Base-by-base conservation (phyloP, 2,888 invertebrate genomes). In the Ametastegia equiseti region DNA sequence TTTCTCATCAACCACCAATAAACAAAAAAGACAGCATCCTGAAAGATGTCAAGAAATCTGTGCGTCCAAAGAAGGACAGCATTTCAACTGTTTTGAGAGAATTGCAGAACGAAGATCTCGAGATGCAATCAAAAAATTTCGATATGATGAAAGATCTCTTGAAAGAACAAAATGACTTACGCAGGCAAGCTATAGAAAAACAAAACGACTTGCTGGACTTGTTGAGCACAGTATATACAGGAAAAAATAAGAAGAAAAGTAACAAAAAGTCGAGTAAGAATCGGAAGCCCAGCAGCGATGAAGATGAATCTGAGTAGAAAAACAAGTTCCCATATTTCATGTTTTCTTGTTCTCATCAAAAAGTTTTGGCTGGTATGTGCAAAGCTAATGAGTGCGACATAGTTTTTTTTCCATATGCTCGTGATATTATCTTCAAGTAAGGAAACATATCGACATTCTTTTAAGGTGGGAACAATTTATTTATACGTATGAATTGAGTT, bases 61-160 rank as follows among this genome's bases (percentile, higher is more conserved):
- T 63, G n/a, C 13, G 63, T 30, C 33, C 63, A 63, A 33, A 63
- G 7, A 27, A 33, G 30, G 27, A 63, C 9, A 33, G 30, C 13
- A 27, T 63, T 15, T 13, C 30, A 19, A 15, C 27, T 30, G 30
- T 33, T 2, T 30, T 63, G 19, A 63, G 30, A 33, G 33, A 63
- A 9, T 30, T 63, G 9, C 63, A 33, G 15, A 13, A 27, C 11
- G 63, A 63, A n/a, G 33, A 63, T 30, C 27, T 63, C 15, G 63
- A 63, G 30, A 27, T 63, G 63, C 63, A 63, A 33, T 30, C 30
- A 27, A 63, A 63, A 63, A 63, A 63, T 27, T 63, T 63, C 33
- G 30, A 27, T 15, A 19, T 11, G 13, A 33, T 63, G 2, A 30
- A 63, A 33, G 30, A 33, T 30, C 27, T 63, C 27, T 27, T 63